Percentiles rank a stretch among this genome's conserved stretches.
phyloP scores from a whole-genome alignment of 2,888 invertebrate species.

The Automeris io region DNA sequence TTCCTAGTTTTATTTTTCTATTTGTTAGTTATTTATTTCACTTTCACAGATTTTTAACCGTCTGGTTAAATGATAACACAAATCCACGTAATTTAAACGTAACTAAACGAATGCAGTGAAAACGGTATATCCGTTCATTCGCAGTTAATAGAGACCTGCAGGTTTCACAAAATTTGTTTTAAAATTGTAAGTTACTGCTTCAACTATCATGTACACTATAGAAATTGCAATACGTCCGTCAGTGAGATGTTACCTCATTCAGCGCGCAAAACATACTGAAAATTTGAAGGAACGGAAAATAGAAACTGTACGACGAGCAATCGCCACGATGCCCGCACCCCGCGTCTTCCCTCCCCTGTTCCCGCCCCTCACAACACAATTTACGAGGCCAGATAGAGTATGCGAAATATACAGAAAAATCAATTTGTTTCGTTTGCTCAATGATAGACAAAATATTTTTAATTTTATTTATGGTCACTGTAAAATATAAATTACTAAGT shows the following conservation, averaged over 20 bases:
- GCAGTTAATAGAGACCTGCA: constrained; percentile 41
- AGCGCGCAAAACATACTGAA: constrained; percentile 68
- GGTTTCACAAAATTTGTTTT: no score
- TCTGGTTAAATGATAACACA: constrained; percentile 28
- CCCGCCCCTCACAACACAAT: constrained; percentile 58
- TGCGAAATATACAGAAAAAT: constrained; percentile 44
- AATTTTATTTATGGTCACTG: not conserved
- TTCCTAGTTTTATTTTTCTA: constrained; percentile 34
- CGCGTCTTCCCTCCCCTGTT: no score
- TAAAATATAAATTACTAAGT: not conserved
- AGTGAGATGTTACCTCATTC: constrained; percentile 45
- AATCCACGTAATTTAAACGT: constrained; percentile 34
- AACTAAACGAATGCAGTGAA: constrained; percentile 49
- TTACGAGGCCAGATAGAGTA: constrained; percentile 71
- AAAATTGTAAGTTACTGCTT: constrained; percentile 36
- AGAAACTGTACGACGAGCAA: constrained; percentile 69
- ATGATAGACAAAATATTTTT: not conserved
- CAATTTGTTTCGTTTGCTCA: constrained; percentile 15
- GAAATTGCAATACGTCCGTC: constrained; percentile 59
- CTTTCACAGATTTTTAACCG: constrained; percentile 49
- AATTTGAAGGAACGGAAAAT: constrained; percentile 73
- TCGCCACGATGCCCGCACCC: constrained; percentile 49
- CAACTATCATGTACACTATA: constrained; percentile 49
- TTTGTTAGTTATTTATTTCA: constrained; percentile 31
- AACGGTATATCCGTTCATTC: constrained; percentile 43